Percentiles rank a stretch among this genome's conserved stretches.
Conservation (phyloP, 2,888 invertebrate species). For the Himalopsyche japonica region DNA sequence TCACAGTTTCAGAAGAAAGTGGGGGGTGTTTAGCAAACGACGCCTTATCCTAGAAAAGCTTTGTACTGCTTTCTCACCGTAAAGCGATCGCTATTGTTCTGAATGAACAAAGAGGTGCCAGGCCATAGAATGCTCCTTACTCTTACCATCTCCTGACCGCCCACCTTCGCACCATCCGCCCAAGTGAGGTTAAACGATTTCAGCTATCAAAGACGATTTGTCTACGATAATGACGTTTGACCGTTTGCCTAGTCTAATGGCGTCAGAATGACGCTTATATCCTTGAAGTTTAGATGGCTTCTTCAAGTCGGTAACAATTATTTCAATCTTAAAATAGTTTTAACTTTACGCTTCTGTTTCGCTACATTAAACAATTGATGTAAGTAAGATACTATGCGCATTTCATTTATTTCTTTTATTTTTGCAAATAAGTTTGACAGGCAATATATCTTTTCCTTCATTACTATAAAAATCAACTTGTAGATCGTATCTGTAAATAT, state of each 20-base stretch:
- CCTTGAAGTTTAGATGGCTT: too few relatives aligned
- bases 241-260: background rate
- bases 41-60: background rate
- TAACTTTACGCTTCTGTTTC: too few relatives aligned
- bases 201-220: constrained; percentile 19
- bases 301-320: too few relatives aligned
- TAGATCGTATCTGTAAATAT: too few relatives aligned
- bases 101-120: constrained; percentile 12
- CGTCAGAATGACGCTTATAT: too few relatives aligned
- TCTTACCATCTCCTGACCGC: background rate
- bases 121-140: background rate
- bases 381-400: too few relatives aligned
- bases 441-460: too few relatives aligned
- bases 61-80: background rate
- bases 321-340: too few relatives aligned
- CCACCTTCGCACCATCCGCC: background rate
- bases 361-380: too few relatives aligned
- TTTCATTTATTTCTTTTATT: too few relatives aligned
- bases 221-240: constrained; percentile 22
- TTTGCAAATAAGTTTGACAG: too few relatives aligned
- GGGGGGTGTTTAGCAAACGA: background rate
- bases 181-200: constrained; percentile 23
- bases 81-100: constrained; percentile 17
- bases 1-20: background rate
- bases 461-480: too few relatives aligned